These are phyloP conservation scores for Polyploca ridens DNA, from an alignment of 2,888 invertebrate species.

Conservation along the genomic window DNA sequence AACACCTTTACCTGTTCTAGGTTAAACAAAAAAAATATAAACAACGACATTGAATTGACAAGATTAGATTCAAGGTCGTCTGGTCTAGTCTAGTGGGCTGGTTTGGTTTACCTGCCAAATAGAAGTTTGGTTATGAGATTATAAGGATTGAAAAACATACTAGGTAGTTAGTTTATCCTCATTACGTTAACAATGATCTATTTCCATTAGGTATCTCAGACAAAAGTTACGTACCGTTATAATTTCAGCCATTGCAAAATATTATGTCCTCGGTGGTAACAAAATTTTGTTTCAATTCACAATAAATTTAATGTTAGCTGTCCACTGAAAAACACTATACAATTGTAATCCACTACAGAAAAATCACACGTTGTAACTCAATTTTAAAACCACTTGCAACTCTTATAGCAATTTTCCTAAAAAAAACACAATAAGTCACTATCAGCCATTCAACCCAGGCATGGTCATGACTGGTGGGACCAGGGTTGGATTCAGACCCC, in stretches of 20 bases:
- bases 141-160: background rate
- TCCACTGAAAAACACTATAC: conserved; percentile 16
- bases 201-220: background rate
- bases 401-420: conserved; percentile 45
- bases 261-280: conserved; percentile 47
- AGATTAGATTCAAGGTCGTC: conserved; percentile 83
- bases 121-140: conserved; percentile 63
- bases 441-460: conserved; percentile 73
- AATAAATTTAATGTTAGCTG: conserved; percentile 24
- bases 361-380: conserved; percentile 35
- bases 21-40: conserved; percentile 39
- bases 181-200: no score
- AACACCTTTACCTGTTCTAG: no score
- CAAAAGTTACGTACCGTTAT: conserved; percentile 45
- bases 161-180: no score
- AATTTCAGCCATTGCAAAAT: conserved; percentile 58
- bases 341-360: conserved; percentile 24
- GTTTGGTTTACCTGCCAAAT: conserved; percentile 54
- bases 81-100: conserved; percentile 59
- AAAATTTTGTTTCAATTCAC: conserved; percentile 39
- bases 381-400: conserved; percentile 29
- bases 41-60: conserved; percentile 79
- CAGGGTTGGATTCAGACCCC: no score
- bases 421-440: conserved; percentile 57
- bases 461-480: conserved; percentile 31